These are phyloP conservation scores for Drosophila borealis DNA, from an alignment of 2,888 invertebrate genomes.

Conservation along the genomic window DNA sequence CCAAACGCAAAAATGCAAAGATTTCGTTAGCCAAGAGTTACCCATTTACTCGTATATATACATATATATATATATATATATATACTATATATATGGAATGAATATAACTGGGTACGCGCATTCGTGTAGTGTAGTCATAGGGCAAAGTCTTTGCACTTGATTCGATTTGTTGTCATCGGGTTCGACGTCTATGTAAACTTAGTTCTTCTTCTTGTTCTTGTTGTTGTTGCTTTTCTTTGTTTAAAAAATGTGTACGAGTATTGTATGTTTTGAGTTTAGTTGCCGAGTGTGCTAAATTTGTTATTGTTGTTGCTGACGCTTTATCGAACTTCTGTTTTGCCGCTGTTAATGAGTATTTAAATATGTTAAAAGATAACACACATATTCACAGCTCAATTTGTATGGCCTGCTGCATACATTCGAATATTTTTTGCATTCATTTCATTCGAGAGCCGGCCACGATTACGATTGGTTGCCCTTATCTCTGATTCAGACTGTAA, in stretches of 20 bases:
- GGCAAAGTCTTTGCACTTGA: constrained; percentile 76
- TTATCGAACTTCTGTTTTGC: constrained; percentile 66
- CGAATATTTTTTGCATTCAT: constrained; percentile 8
- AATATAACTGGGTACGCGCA: constrained; percentile 23
- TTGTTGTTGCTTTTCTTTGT: constrained; percentile 44
- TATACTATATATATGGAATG: background rate
- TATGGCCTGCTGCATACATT: background rate
- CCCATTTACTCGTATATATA: constrained; percentile 4
- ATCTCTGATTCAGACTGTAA: background rate
- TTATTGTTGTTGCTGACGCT: constrained; percentile 34
- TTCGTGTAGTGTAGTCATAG: constrained; percentile 68
- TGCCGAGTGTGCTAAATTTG: constrained; percentile 46
- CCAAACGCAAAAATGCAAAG: constrained; percentile 3
- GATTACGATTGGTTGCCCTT: constrained; percentile 15
- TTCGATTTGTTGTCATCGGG: constrained; percentile 65
- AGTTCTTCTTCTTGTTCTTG: background rate
- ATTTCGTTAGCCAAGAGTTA: constrained; percentile 9
- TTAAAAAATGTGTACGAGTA: constrained; percentile 40
- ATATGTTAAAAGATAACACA: constrained; percentile 63
- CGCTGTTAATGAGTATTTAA: constrained; percentile 58
- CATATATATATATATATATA: background rate
- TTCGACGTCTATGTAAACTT: constrained; percentile 20
- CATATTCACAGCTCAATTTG: constrained; percentile 16
- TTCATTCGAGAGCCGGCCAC: constrained; percentile 15
- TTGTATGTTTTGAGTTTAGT: constrained; percentile 44